phyloP scores from a whole-genome alignment of 2,888 invertebrate species.

The Hylaea fasciaria region DNA sequence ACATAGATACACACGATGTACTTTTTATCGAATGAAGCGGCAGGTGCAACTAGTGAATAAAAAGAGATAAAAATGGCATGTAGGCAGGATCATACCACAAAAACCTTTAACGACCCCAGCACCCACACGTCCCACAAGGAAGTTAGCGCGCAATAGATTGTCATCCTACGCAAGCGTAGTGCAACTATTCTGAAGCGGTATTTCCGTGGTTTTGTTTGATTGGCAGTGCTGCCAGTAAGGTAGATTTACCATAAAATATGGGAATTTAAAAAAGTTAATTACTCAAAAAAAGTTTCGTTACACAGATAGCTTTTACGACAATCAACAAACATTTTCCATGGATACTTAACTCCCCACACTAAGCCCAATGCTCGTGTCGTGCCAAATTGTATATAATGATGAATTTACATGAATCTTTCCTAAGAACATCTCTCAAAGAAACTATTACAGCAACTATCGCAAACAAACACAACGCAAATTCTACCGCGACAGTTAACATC shows the following conservation, averaged over 20 bases:
- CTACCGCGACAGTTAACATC: constrained; percentile 16
- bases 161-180: constrained; percentile 39
- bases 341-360: too few relatives aligned
- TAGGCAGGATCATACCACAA: constrained; percentile 25
- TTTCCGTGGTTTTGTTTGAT: constrained; percentile 35
- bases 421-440: too few relatives aligned
- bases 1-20: too few relatives aligned
- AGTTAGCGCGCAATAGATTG: constrained; percentile 40
- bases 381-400: too few relatives aligned
- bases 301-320: too few relatives aligned
- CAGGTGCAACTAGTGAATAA: background rate
- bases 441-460: background rate
- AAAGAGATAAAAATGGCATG: constrained; percentile 16
- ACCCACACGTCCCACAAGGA: constrained; percentile 45
- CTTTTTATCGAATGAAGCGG: too few relatives aligned
- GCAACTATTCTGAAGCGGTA: constrained; percentile 24
- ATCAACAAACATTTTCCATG: too few relatives aligned
- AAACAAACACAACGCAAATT: constrained; percentile 10
- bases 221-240: constrained; percentile 15
- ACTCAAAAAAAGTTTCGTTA: too few relatives aligned
- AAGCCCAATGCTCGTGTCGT: too few relatives aligned
- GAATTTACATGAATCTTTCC: too few relatives aligned
- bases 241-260: background rate
- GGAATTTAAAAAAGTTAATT: background rate
- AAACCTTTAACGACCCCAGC: constrained; percentile 33